These are phyloP conservation scores for Heterohyrax brucei DNA, from an alignment of 2,797 vertebrate species.

Conservation along the genomic window DNA sequence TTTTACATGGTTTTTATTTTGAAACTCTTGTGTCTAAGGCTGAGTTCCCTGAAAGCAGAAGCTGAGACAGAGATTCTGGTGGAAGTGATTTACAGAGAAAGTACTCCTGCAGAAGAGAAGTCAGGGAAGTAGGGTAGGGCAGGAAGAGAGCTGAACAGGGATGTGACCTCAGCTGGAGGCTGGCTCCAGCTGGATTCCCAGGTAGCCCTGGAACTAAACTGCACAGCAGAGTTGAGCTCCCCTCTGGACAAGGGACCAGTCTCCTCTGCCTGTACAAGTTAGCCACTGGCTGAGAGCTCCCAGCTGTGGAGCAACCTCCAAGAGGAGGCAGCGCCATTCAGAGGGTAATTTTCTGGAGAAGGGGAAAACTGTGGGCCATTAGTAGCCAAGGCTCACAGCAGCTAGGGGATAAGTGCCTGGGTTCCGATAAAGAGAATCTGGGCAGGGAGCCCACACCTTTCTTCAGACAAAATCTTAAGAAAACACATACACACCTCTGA, in stretches of 20 bases:
- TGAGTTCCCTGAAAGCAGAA: background rate
- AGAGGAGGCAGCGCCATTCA: background rate
- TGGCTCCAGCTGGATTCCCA: background rate
- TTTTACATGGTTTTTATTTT: background rate
- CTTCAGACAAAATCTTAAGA: background rate
- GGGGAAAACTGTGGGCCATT: background rate
- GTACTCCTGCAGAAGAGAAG: background rate
- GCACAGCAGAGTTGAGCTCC: background rate
- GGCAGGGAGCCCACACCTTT: background rate
- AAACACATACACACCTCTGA: background rate
- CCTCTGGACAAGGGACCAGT: background rate
- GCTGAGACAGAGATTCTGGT: background rate
- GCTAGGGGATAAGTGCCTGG: background rate
- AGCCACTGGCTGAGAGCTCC: background rate
- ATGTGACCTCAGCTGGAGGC: background rate
- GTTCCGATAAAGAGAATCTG: background rate
- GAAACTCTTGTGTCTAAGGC: background rate
- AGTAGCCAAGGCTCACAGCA: background rate
- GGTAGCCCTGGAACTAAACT: background rate
- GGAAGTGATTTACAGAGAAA: background rate
- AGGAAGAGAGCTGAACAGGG: background rate
- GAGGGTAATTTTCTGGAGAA: background rate
- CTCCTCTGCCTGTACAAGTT: background rate
- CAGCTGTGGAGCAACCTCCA: background rate
- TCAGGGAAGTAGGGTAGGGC: background rate